Evolutionary conservation across 2,113 vertebrate species (phyloP), one percentile per base, ranked within the genome.

Genomic region (Aviceda subcristata): DNA sequence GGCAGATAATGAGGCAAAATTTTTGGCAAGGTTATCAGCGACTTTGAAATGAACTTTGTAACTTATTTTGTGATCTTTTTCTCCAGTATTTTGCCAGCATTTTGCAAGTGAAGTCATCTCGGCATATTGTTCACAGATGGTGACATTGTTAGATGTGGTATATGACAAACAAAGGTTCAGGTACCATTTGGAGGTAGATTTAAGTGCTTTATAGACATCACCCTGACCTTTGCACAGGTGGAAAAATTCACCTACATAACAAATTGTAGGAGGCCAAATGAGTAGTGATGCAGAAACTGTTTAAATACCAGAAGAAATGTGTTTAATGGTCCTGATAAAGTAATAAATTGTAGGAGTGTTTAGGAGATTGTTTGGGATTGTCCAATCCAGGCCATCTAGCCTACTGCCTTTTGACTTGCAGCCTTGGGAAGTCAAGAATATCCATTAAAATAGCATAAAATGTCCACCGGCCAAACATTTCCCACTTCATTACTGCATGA

Each of bases 51-150:
- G 55, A 88, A 41, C 85, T 90, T 88, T 24, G 29, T 38, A 75
- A 53, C 32, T 82, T 74, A 5, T 12, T 90, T 87, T 69, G 16
- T 75, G 57, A 30, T 90, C 12, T 85, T 93, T 71, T 18, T 79
- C 45, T 60, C 62, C 43, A 60, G 68, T 69, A 48, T 89, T 92
- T 90, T 77, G 48, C 83, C 86, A 88, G 67, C 0, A 1, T 75
- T 92, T 67, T 62, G 69, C 53, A 60, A 94, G 71, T 86, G 92
- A 88, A 88, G 57, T 82, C 45, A 79, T 62, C 85, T 86, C 10
- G 4, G 74, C 81, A 69, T 79, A 60, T 77, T 94, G 86, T 63
- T 95, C 79, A 63, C 93, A 94, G 89, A 75, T 92, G 86, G 89
- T 96, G 95, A 86, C 71, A 62, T 53, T 38, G 66, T 85, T 91